Evolutionary conservation across 2,797 vertebrate genomes (phyloP), one percentile per base, ranked within the genome.

Genomic region (Acrossocheilus fasciatus): DNA sequence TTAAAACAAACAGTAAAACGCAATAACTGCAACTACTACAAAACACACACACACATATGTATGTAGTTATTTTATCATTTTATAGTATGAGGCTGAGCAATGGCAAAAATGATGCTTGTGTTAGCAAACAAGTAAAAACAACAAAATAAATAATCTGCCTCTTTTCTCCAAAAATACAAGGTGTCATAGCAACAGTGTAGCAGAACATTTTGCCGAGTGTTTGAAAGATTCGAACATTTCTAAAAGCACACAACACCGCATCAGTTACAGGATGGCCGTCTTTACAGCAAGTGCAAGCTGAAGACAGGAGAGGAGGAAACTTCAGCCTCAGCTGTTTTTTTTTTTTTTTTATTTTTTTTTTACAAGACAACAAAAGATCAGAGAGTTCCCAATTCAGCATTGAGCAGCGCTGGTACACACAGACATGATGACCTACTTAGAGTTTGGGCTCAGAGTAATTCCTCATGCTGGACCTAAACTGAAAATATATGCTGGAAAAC

Each of bases 391-490:
- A 50, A n/a, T 80, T 75, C 84, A 57, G 64, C 50, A 83, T 4
- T 30, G 78, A 84, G 76, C 85, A 77, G 41, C 69, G 39, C 72
- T 88, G 78, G 83, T 87, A 86, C 87, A 86, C 59, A 76, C 72
- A 86, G 85, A 69, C 76, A 74, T 69, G 64, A 83, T 88, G 90
- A 91, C 89, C 89, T 90, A 91, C 82, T 89, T 91, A 73, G 79
- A 72, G 87, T 86, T 88, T 81, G 54, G 81, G 87, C 87, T 87
- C 73, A 78, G 86, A 87, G 81, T 82, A 82, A 79, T 68, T 66
- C 70, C 47, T 87, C 50, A 68, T 50, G 78, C 54, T 39, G 59
- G 72, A 66, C 82, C 70, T 75, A 26, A n/a, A 64, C 57, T 80
- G 57, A 9, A 17, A 18, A 78, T 36, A 64, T 80, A 7, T 8